Percentiles rank a stretch among this genome's conserved stretches.
Evolutionary conservation across 2,113 vertebrate genomes (phyloP).

Genomic region (Bufo gargarizans): DNA sequence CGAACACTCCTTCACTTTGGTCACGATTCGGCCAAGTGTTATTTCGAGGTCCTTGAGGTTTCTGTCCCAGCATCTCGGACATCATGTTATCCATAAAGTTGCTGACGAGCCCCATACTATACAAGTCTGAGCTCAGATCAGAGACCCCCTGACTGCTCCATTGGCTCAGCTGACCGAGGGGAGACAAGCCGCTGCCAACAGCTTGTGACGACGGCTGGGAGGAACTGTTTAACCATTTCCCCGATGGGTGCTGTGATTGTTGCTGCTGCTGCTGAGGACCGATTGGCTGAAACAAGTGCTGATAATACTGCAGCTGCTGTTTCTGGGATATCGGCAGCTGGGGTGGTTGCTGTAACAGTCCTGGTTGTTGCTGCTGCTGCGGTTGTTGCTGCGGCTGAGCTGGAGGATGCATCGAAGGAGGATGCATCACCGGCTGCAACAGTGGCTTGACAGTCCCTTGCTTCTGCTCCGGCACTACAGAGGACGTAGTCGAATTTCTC

Average conservation of each 20-base stretch:
- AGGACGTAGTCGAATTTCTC: constrained; percentile 88
- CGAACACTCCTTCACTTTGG: constrained; percentile 92
- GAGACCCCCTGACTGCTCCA: constrained; percentile 86
- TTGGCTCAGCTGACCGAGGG: constrained; percentile 83
- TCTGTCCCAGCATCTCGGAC: constrained; percentile 96
- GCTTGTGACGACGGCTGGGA: constrained; percentile 79
- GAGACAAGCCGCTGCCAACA: constrained; percentile 81
- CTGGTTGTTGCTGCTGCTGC: constrained; percentile 74
- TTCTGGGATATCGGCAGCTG: constrained; percentile 70
- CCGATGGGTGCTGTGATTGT: constrained; percentile 72
- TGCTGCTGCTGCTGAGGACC: constrained; percentile 82
- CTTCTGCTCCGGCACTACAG: constrained; percentile 86
- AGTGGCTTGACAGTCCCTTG: constrained; percentile 75
- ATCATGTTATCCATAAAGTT: constrained; percentile 97
- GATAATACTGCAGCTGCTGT: constrained; percentile 88
- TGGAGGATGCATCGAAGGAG: constrained; percentile 76
- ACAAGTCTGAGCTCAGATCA: constrained; percentile 94
- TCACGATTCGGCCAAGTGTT: constrained; percentile 99
- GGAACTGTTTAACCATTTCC: constrained; percentile 85
- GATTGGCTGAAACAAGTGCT: constrained; percentile 89
- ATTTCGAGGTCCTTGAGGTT: constrained; percentile 93
- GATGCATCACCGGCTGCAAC: constrained; percentile 75
- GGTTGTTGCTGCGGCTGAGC: constrained; percentile 75
- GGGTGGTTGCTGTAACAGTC: constrained; percentile 77
- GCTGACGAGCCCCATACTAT: constrained; percentile 95